Evolutionary conservation across 2,113 vertebrate genomes (phyloP).

Genomic region (Cyprinus carpio): DNA sequence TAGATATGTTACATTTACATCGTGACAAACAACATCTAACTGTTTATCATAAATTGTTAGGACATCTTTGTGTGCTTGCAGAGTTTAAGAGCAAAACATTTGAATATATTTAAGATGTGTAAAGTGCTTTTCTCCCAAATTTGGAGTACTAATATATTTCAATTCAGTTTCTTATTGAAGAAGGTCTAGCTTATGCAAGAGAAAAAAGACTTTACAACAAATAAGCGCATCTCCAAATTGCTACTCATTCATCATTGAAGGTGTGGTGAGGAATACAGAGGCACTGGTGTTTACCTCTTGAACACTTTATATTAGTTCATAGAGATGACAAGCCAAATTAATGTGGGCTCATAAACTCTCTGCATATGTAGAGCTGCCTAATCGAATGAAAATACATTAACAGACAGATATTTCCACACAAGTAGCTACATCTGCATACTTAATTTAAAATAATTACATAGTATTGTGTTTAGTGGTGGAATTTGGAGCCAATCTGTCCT

Average conservation of each 20-base stretch:
- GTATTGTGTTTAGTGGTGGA: neutral
- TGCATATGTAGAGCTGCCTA: neutral
- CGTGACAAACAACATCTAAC: neutral
- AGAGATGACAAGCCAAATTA: conserved; percentile 16
- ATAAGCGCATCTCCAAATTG: neutral
- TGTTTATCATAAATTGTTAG: neutral
- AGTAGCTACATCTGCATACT: neutral
- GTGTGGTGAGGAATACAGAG: neutral
- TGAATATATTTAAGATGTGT: neutral
- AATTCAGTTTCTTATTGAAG: neutral
- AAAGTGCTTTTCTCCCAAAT: neutral
- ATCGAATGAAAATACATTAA: neutral
- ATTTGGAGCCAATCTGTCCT: too few species aligned
- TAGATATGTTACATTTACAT: neutral
- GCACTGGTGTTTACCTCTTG: neutral
- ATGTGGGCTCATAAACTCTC: conserved; percentile 4
- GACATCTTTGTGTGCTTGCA: neutral
- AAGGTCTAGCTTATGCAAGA: neutral
- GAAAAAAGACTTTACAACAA: neutral
- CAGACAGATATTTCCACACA: neutral
- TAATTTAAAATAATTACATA: neutral
- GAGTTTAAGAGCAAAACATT: neutral
- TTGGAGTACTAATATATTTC: neutral
- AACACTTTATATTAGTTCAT: conserved; percentile 1
- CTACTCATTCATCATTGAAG: neutral